A percentile compares a stretch with the other conserved stretches of the same genome.
Evolutionary conservation across 2,113 vertebrate genomes (phyloP).

Genomic region (Melanerpes formicivorus): DNA sequence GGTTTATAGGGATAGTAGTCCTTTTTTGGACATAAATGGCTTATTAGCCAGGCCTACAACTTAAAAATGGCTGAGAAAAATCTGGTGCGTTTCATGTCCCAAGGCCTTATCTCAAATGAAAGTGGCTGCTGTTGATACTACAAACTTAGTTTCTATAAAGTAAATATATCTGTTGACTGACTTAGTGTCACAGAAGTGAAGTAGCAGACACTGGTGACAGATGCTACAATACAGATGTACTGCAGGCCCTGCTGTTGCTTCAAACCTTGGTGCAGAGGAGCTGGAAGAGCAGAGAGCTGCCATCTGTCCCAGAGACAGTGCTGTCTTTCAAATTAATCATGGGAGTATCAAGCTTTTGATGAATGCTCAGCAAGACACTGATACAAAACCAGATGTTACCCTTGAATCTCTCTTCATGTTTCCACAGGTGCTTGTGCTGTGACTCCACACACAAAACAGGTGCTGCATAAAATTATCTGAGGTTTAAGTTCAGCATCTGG

Average conservation of each 20-base stretch:
- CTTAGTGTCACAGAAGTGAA: background rate
- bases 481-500: background rate
- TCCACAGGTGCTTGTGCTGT: fast-evolving
- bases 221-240: background rate
- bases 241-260: background rate
- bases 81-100: background rate
- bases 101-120: background rate
- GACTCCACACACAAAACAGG: background rate
- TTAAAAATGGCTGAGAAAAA: slow-evolving; percentile 38
- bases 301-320: background rate
- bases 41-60: background rate
- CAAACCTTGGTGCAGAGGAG: background rate
- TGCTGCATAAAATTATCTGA: background rate
- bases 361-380: background rate
- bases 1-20: no score
- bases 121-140: background rate
- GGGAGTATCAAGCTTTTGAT: background rate
- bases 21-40: background rate
- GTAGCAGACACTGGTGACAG: background rate
- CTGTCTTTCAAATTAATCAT: background rate
- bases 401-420: fast-evolving
- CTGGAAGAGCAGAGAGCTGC: background rate
- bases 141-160: background rate
- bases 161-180: background rate
- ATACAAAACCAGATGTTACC: background rate